These are phyloP conservation scores for Torymus tubicola DNA, from an alignment of 2,888 invertebrate genomes.

Conservation along the genomic window DNA sequence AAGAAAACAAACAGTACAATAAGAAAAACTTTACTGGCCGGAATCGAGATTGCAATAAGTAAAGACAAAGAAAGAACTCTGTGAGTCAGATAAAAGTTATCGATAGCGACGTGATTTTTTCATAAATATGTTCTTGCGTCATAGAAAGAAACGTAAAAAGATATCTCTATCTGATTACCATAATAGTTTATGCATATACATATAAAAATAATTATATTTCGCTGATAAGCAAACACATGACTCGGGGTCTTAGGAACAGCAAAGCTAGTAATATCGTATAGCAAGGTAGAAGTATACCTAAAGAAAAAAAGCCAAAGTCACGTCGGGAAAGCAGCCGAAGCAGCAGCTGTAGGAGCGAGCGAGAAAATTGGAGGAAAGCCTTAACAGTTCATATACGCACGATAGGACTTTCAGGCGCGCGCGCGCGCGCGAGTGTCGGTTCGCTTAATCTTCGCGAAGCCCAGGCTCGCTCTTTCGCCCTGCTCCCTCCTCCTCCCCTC, in stretches of 20 bases:
- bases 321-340: no score
- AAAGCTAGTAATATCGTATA: no score
- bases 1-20: conserved; percentile 15
- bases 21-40: conserved; percentile 14
- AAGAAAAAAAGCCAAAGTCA: not conserved
- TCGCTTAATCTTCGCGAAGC: conserved; percentile 70
- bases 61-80: conserved; percentile 24
- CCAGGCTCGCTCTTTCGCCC: conserved; percentile 61
- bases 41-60: conserved; percentile 38
- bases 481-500: conserved; percentile 65
- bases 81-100: conserved; percentile 17
- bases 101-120: conserved; percentile 8
- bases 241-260: no score
- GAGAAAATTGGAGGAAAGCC: conserved; percentile 21
- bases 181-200: no score
- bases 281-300: not conserved
- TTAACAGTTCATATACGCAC: conserved; percentile 35
- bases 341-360: no score
- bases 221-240: no score
- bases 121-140: no score
- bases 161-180: no score
- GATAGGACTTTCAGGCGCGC: conserved; percentile 32
- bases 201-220: no score
- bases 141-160: no score
- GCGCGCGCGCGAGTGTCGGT: conserved; percentile 59